Evolutionary conservation across 2,888 invertebrate genomes (phyloP), one percentile per base, ranked within the genome.

Genomic region (Buathra laborator): DNA sequence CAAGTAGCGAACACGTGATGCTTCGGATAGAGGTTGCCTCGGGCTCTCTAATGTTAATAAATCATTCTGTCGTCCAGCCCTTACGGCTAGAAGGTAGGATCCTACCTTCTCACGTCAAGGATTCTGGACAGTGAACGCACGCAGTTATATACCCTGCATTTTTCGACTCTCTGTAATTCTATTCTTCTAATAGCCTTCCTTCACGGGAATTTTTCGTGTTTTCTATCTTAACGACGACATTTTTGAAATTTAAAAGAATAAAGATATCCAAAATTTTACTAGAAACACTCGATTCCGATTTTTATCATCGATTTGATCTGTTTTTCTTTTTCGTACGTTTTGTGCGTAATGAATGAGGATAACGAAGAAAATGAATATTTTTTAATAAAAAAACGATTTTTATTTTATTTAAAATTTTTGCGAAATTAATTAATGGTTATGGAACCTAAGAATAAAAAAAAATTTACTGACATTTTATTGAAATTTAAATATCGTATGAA

Each of bases 1-100:
- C 19, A 43, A 72, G 3, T 24, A 29, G 32, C 67, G 12, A 72
- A 71, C 53, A 51, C 48, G 68, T 62, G 68, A 72, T 44, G 44
- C 6, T 16, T 10, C 24, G 19, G 24, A 16, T 46, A 19, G 64
- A 48, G 68, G 51, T 29, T 53, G 16, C 66, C 67, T 59, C 24
- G 62, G 66, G 48, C 59, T 29, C 44, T 44, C 56, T 37, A 44
- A 75, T 75, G 56, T 53, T 85, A 76, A 85, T 85, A 85, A 76
- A 85, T 85, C 85, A 85, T 85, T 64, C 85, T 82, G 85, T 80
- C 85, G 62, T 81, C 72, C 79, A 62, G 74, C 44, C 32, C 53
- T 64, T 56, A 56, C 12, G 37, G 81, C 70, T 59, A 66, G 67
- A 56, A 71, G 79, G 71, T 59, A 71, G 79, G 71, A 79, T 76